These are phyloP conservation scores for Drosophila borealis DNA, from an alignment of 2,888 invertebrate genomes.

Conservation along the genomic window DNA sequence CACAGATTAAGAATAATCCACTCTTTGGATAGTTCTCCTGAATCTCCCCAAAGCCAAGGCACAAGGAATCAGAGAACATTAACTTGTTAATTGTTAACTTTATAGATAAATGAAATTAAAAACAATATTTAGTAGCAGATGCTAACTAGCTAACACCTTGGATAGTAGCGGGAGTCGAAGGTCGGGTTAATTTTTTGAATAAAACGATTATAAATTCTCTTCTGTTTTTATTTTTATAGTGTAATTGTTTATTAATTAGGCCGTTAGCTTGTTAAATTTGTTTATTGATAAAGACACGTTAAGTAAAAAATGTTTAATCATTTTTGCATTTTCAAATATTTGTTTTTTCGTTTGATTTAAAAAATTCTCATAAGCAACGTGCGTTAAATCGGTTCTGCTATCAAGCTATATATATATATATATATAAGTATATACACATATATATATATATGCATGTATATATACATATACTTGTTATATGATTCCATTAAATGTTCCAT, in stretches of 20 bases:
- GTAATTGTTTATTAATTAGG: constrained; percentile 71
- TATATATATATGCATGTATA: constrained; percentile 43
- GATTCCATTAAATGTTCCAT: constrained; percentile 59
- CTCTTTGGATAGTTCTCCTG: too few relatives aligned
- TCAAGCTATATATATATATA: constrained; percentile 62
- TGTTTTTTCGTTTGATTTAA: constrained; percentile 66
- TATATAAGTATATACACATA: constrained; percentile 45
- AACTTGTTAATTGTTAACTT: too few relatives aligned
- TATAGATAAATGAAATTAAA: too few relatives aligned
- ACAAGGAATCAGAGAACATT: too few relatives aligned
- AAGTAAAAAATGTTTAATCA: constrained; percentile 70
- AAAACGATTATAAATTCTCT: constrained; percentile 54
- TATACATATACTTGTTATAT: constrained; percentile 59
- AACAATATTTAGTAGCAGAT: too few relatives aligned
- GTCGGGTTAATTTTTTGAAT: too few relatives aligned
- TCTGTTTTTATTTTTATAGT: constrained; percentile 40
- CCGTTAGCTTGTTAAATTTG: constrained; percentile 58
- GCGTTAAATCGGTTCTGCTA: constrained; percentile 76
- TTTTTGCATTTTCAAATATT: constrained; percentile 46
- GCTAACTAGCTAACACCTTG: too few relatives aligned
- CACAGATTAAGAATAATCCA: too few relatives aligned
- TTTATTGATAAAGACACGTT: constrained; percentile 80
- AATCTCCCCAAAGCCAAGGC: too few relatives aligned
- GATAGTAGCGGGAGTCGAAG: too few relatives aligned
- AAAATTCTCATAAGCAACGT: constrained; percentile 79